Conservation (phyloP, 2,888 invertebrate genomes). For the Eudasyphora cyanicolor region DNA sequence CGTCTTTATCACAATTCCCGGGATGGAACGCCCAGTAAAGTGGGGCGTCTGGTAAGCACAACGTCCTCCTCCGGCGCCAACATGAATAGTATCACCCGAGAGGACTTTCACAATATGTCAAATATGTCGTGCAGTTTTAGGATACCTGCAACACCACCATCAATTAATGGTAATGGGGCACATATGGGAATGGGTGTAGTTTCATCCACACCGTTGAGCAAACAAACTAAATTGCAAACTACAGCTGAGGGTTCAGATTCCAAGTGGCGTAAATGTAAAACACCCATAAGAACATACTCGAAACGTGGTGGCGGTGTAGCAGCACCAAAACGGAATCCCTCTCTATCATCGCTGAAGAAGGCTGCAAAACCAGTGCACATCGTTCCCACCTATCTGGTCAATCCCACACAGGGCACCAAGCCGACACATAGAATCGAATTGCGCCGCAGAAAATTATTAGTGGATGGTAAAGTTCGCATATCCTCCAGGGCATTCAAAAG, state of each 20-base stretch:
- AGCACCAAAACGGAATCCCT: not conserved
- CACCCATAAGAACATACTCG: conserved; percentile 73
- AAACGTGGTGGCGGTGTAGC: conserved; percentile 53
- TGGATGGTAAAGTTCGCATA: conserved; percentile 70
- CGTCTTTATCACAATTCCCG: conserved; percentile 58
- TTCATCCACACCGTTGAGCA: conserved; percentile 14
- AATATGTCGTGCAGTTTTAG: conserved; percentile 44
- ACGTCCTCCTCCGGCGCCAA: no score
- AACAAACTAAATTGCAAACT: not conserved
- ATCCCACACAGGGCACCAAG: conserved; percentile 64
- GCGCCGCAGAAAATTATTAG: conserved; percentile 70
- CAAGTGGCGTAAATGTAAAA: conserved; percentile 70
- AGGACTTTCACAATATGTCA: not conserved
- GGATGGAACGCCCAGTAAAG: conserved; percentile 50
- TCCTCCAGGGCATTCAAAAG: conserved; percentile 63
- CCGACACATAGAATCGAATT: conserved; percentile 68
- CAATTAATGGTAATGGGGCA: no score
- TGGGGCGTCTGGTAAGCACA: conserved; percentile 45
- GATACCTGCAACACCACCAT: conserved; percentile 50
- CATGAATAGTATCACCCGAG: not conserved
- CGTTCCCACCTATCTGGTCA: conserved; percentile 61
- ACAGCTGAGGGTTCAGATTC: conserved; percentile 13
- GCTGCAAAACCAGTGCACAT: not conserved
- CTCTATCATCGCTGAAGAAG: conserved; percentile 25
- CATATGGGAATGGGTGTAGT: not conserved